Evolutionary conservation across 2,888 invertebrate genomes (phyloP).

Genomic region (Calameuta idolon): DNA sequence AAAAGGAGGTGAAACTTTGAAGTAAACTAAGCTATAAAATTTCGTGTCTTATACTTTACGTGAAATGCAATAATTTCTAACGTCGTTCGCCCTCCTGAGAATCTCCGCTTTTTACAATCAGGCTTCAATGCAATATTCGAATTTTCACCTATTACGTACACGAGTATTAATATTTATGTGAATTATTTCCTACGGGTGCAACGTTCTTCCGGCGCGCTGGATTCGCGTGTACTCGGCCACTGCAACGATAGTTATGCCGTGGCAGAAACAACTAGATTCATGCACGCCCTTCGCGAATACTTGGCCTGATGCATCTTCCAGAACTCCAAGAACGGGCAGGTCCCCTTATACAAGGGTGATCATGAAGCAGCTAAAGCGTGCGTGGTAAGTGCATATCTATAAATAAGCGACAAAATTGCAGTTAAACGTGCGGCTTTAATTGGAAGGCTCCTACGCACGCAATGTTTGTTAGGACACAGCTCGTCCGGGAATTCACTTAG

Average conservation of each 20-base stretch:
- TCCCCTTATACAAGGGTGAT: conserved; percentile 38
- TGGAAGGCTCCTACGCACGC: conserved; percentile 53
- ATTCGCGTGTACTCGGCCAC: background rate
- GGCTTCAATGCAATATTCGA: background rate
- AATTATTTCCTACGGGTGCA: background rate
- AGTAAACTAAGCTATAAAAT: background rate
- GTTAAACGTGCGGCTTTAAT: conserved; percentile 53
- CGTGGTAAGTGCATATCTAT: conserved; percentile 54
- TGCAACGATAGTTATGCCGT: background rate
- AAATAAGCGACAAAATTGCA: conserved; percentile 57
- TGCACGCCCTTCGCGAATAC: background rate
- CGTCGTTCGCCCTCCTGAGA: background rate
- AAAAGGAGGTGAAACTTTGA: background rate
- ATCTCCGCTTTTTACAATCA: background rate
- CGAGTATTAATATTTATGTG: background rate
- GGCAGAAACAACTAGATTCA: background rate
- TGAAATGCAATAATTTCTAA: background rate
- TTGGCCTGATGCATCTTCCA: conserved; percentile 46
- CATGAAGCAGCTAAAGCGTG: conserved; percentile 44
- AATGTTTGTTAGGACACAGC: conserved; percentile 49
- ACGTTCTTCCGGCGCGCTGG: background rate
- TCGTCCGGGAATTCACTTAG: conserved; percentile 52
- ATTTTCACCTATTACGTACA: background rate
- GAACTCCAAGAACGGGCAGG: conserved; percentile 29
- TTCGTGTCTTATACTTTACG: background rate